These are phyloP conservation scores for Potamarius usumacintae DNA, from an alignment of 2,113 vertebrate species.

Conservation along the genomic window DNA sequence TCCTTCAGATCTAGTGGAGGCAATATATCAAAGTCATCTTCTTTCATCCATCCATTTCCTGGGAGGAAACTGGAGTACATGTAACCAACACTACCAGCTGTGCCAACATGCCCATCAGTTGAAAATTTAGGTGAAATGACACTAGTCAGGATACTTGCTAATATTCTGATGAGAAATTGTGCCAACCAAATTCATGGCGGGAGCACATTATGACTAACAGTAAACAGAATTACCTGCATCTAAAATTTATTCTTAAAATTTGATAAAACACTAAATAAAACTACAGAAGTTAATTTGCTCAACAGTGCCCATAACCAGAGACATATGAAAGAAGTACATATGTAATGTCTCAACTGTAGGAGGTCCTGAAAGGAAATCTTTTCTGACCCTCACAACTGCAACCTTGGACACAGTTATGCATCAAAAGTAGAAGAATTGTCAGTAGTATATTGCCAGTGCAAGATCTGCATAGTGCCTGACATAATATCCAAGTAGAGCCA, in stretches of 20 bases:
- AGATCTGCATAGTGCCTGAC: conserved; percentile 35
- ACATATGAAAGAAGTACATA: conserved; percentile 16
- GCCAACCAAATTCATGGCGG: neutral
- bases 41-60: neutral
- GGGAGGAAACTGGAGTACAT: neutral
- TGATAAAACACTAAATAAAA: neutral
- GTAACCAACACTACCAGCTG: neutral
- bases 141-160: neutral
- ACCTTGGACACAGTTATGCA: conserved; percentile 2
- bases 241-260: neutral
- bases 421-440: conserved; percentile 1
- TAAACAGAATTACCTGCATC: neutral
- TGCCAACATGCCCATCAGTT: neutral
- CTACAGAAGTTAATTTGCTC: conserved; percentile 1
- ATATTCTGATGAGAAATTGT: neutral
- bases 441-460: conserved; percentile 13
- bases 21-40: neutral
- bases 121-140: neutral
- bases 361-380: neutral
- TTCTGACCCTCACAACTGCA: neutral
- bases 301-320: conserved; percentile 1
- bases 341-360: neutral
- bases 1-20: neutral
- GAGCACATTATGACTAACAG: neutral
- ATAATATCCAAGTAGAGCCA: conserved; percentile 26